These are phyloP conservation scores for Microcebus ravelobensis DNA, from an alignment of 2,113 vertebrate genomes.

Conservation along the genomic window DNA sequence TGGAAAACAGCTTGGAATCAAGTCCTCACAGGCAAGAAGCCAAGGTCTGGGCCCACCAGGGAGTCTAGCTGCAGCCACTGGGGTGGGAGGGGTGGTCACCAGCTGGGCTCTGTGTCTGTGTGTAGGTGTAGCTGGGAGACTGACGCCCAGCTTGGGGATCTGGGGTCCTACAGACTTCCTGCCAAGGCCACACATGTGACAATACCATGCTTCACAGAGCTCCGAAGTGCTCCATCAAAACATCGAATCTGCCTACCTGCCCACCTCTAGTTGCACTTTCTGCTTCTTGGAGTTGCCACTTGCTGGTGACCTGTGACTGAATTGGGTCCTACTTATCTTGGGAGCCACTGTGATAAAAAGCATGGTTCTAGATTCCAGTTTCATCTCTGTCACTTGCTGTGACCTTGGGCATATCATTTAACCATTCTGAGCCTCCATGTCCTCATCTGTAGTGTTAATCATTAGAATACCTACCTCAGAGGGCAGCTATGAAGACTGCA, in stretches of 20 bases:
- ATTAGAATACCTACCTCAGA: background rate
- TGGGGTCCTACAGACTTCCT: background rate
- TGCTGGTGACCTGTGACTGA: background rate
- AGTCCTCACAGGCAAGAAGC: background rate
- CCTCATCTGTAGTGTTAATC: background rate
- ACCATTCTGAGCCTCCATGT: background rate
- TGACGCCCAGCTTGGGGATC: background rate
- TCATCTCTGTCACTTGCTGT: background rate
- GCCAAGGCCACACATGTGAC: background rate
- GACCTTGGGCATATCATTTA: background rate
- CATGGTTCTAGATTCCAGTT: background rate
- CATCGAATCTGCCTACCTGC: background rate
- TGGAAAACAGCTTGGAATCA: background rate
- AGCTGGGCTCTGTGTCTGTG: background rate
- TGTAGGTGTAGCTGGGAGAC: background rate
- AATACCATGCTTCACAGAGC: background rate
- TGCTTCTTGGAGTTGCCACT: background rate
- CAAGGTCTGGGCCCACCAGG: background rate
- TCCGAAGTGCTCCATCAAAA: background rate
- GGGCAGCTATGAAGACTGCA: background rate
- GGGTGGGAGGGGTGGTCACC: rapidly evolving
- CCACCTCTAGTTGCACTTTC: background rate
- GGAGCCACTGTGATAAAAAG: background rate
- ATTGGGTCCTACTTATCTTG: background rate
- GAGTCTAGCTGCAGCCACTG: background rate